These are phyloP conservation scores for Rissa tridactyla DNA, from an alignment of 2,113 vertebrate species.

Conservation along the genomic window DNA sequence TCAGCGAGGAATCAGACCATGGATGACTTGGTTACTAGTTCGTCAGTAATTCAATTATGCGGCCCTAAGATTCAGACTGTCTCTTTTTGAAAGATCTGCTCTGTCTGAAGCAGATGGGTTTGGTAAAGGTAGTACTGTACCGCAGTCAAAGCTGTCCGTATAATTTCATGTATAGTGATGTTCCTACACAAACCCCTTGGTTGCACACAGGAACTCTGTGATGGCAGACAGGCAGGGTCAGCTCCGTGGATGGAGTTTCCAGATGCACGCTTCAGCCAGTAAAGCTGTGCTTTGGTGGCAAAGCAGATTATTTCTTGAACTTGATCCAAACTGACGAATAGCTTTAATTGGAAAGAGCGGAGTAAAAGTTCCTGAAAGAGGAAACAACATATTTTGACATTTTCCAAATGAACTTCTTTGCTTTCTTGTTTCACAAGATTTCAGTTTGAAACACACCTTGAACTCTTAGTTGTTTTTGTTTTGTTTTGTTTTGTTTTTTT, in stretches of 20 bases:
- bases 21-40: neutral
- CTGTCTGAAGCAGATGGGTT: neutral
- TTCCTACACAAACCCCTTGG: neutral
- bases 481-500: neutral
- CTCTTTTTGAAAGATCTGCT: neutral
- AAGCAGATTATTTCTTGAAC: neutral
- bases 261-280: rapidly evolving
- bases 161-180: neutral
- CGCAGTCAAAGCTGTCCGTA: rapidly evolving
- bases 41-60: neutral
- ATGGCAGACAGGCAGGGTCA: neutral
- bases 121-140: neutral
- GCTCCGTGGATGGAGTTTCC: rapidly evolving
- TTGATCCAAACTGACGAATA: neutral
- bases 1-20: neutral
- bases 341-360: neutral
- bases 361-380: neutral
- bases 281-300: neutral
- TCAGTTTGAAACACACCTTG: neutral
- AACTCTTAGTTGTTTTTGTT: neutral
- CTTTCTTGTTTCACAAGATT: neutral
- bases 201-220: neutral
- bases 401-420: neutral
- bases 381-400: neutral
- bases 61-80: neutral